A percentile compares a stretch with the other conserved stretches of the same genome.
Conservation (phyloP, 2,113 vertebrate genomes). For the Struthio camelus region DNA sequence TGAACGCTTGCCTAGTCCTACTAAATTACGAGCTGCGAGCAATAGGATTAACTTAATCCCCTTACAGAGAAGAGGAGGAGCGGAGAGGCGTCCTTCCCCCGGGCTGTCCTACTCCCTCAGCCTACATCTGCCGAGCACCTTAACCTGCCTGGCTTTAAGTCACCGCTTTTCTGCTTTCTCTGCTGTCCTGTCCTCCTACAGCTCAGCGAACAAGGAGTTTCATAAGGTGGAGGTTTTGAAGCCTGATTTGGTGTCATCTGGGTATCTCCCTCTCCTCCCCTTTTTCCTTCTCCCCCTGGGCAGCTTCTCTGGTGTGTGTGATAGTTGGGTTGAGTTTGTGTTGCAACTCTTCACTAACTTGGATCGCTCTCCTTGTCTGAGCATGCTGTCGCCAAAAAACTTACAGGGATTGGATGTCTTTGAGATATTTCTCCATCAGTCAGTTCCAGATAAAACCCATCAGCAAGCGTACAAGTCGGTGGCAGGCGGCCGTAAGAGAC, state of each 20-base stretch:
- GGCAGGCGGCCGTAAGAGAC: rapidly evolving
- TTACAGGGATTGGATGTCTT: not conserved
- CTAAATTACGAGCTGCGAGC: not conserved
- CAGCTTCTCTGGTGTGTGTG: too few species aligned
- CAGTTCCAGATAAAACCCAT: not conserved
- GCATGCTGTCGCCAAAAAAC: not conserved
- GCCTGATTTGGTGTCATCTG: too few species aligned
- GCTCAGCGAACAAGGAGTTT: too few species aligned
- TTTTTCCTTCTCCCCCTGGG: too few species aligned
- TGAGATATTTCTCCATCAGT: not conserved
- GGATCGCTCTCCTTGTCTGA: not conserved
- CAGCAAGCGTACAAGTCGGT: not conserved
- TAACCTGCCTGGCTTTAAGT: too few species aligned
- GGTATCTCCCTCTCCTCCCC: too few species aligned
- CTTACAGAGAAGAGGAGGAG: not conserved
- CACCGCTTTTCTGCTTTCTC: too few species aligned
- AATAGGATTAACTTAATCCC: conserved; percentile 16
- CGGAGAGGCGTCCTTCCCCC: not conserved
- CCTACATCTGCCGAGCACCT: not conserved
- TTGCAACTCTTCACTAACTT: not conserved
- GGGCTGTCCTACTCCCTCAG: rapidly evolving
- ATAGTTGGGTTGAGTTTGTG: not conserved
- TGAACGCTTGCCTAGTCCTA: not conserved
- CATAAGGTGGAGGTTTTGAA: too few species aligned
- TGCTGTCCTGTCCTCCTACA: too few species aligned